phyloP scores from a whole-genome alignment of 2,888 invertebrate genomes.

The Brachylomia viminalis region DNA sequence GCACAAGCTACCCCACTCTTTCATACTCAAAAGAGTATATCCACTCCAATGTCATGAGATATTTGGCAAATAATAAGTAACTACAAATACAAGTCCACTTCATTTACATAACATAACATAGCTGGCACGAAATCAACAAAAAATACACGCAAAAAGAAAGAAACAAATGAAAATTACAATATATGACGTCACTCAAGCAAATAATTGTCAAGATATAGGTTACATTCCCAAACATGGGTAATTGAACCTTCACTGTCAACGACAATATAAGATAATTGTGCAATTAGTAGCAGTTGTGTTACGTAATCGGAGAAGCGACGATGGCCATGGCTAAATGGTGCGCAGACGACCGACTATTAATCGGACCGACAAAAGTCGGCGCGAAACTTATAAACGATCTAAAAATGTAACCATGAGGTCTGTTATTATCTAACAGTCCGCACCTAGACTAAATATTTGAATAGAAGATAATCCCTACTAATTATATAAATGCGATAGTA shows the following conservation, averaged over 20 bases:
- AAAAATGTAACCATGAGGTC: background rate
- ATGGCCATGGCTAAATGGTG: slow-evolving; percentile 46
- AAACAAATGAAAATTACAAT: slow-evolving; percentile 22
- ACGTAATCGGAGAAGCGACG: slow-evolving; percentile 65
- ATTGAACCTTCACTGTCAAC: slow-evolving; percentile 71
- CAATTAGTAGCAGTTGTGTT: slow-evolving; percentile 71
- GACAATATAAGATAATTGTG: slow-evolving; percentile 74
- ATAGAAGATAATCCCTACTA: background rate
- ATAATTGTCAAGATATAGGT: slow-evolving; percentile 56
- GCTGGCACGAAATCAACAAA: slow-evolving; percentile 42
- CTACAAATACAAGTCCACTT: slow-evolving; percentile 39
- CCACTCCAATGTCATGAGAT: slow-evolving; percentile 10
- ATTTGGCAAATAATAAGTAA: slow-evolving; percentile 42
- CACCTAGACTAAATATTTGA: background rate
- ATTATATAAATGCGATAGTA: background rate
- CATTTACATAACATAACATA: slow-evolving; percentile 46
- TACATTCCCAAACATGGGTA: slow-evolving; percentile 64
- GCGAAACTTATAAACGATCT: background rate
- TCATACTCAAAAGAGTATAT: background rate
- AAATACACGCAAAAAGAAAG: slow-evolving; percentile 8
- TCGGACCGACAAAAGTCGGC: background rate
- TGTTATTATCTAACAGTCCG: background rate
- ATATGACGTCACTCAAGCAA: slow-evolving; percentile 45
- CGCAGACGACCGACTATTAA: slow-evolving; percentile 12
- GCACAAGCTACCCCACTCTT: background rate